phyloP scores from a whole-genome alignment of 2,888 invertebrate species.

The Beris morrisii region DNA sequence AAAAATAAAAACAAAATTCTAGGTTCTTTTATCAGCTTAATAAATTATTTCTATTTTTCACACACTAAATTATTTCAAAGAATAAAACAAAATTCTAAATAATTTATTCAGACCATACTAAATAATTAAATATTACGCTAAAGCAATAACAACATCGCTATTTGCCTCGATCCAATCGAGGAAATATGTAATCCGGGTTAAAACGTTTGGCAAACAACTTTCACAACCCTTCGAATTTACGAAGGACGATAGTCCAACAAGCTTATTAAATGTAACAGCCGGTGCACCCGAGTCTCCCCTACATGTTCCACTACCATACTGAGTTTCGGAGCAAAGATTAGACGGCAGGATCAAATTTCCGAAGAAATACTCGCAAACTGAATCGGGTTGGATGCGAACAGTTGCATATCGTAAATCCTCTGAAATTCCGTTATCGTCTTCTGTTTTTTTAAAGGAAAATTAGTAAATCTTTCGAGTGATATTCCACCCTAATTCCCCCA shows the following conservation, averaged over 20 bases:
- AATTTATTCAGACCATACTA: background rate
- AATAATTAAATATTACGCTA: background rate
- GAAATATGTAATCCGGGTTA: slow-evolving; percentile 3
- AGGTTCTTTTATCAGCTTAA: too few relatives aligned
- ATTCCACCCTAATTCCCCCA: background rate
- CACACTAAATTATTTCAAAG: too few relatives aligned
- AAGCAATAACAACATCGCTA: slow-evolving; percentile 6
- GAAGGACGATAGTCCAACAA: slow-evolving; percentile 1
- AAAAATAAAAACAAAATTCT: too few relatives aligned
- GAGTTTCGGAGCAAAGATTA: background rate
- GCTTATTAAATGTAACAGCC: background rate
- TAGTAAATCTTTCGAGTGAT: background rate
- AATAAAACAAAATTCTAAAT: too few relatives aligned
- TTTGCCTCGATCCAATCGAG: slow-evolving; percentile 17
- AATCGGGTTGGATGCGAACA: background rate
- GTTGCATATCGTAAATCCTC: background rate
- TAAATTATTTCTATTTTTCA: too few relatives aligned
- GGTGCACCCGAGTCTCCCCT: slow-evolving; percentile 8
- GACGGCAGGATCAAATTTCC: background rate
- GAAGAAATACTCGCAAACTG: background rate
- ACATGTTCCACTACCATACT: slow-evolving; percentile 7
- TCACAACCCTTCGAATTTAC: background rate
- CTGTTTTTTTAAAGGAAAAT: background rate
- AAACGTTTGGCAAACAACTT: background rate
- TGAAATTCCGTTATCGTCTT: background rate